Percentiles rank a stretch among this genome's conserved stretches.
phyloP scores from a whole-genome alignment of 2,797 vertebrate genomes.

The Oophaga sylvatica region DNA sequence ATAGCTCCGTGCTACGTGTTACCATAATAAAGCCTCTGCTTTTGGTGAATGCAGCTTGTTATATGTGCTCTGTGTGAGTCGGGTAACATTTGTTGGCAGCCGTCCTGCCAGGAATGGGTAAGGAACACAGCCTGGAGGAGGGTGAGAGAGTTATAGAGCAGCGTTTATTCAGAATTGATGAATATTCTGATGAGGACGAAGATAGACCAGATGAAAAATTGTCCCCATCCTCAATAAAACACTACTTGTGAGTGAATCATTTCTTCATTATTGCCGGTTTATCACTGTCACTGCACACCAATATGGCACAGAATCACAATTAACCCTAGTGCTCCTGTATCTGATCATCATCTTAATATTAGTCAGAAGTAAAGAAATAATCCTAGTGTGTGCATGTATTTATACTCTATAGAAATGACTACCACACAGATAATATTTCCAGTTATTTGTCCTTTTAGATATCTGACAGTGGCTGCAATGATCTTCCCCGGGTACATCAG shows the following conservation, averaged over 20 bases:
- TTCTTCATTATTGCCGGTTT: slow-evolving; percentile 50
- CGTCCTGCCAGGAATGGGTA: slow-evolving; percentile 6
- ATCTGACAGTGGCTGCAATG: neutral
- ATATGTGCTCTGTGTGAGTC: neutral
- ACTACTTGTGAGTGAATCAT: slow-evolving; percentile 31
- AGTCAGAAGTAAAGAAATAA: neutral
- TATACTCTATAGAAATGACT: neutral
- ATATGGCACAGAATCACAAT: neutral
- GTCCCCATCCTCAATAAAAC: slow-evolving; percentile 32
- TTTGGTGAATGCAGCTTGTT: neutral
- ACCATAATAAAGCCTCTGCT: neutral
- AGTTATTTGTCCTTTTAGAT: neutral
- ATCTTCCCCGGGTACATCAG: neutral
- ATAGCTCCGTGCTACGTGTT: too few relatives aligned
- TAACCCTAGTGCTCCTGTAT: neutral
- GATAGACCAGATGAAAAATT: slow-evolving; percentile 49
- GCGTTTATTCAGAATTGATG: slow-evolving; percentile 25
- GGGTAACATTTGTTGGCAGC: slow-evolving; percentile 17
- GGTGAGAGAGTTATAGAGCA: slow-evolving; percentile 26
- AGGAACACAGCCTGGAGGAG: slow-evolving; percentile 21
- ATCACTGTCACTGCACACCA: slow-evolving; percentile 30
- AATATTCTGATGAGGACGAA: slow-evolving; percentile 55
- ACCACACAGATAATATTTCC: neutral
- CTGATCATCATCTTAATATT: neutral
- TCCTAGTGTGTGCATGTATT: neutral